Base-by-base conservation (phyloP, 1,140 invertebrate genomes). In the Aphelenchoides fujianensis region DNA sequence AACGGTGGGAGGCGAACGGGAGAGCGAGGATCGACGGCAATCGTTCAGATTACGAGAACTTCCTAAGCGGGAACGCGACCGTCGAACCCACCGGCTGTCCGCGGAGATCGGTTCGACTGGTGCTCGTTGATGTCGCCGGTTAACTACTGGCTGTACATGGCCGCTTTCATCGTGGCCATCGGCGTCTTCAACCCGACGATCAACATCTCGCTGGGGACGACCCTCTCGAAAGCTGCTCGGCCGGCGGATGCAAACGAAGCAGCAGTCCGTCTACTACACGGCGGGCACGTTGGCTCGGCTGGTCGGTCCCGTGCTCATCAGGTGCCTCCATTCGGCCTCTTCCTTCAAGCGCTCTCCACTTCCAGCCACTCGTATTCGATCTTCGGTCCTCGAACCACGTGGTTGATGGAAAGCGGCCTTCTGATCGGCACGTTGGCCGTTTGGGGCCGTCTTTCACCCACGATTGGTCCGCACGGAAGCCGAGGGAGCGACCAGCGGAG, bases 171-270 rank as follows among this genome's bases (percentile, higher is more conserved):
- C 31, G 2, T 75, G 12, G 32, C 68, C 2, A 54, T 74, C 28
- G 74, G 74, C 19, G 23, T 64, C 19, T 41, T 36, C n/a, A 70
- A n/a, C 7, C 55, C 71, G 5, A n/a, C 62, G 1, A 54, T 75
- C n/a, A 75, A 74, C 52, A 70, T 75, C 32, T 35, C 72, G n/a
- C 37, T 75, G 12, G 62, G 37, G 41, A 23, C 41, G 41, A 48
- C 23, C 23, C 41, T 48, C 12, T 48, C 41, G 41, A 48, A 48
- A 48, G 57, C 41, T 48, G 12, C 23, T 48, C 12, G 41, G 41
- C 41, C 23, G 12, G 12, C 41, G 41, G 23, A 12, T 16, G 41
- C 41, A 48, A 48, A 48, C 41, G 30, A 73, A 72, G n/a, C 68
- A 70, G 31, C 41, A 48, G 12, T 48, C 12, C 41, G 41, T 48